Base-by-base conservation (phyloP, 2,888 invertebrate genomes). In the Orchestes rusci region DNA sequence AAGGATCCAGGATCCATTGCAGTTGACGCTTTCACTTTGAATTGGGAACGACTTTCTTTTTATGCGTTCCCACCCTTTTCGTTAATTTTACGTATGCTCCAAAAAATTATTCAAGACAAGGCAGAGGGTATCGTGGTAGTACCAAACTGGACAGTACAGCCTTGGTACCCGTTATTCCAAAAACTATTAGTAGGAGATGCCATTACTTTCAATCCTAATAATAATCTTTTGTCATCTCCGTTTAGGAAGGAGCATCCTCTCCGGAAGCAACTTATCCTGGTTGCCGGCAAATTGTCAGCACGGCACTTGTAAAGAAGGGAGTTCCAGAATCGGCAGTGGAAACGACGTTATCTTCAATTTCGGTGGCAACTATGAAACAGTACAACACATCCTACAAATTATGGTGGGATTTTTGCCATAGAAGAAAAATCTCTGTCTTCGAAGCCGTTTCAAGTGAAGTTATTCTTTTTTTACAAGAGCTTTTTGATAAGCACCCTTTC, bases 41-140 rank as follows among this genome's bases (percentile, higher is more conserved):
- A n/a, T n/a, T n/a, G n/a, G n/a, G n/a, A n/a, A n/a, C n/a, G n/a
- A n/a, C n/a, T n/a, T n/a, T n/a, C n/a, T n/a, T n/a, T n/a, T n/a
- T n/a, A n/a, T n/a, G n/a, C n/a, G n/a, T n/a, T n/a, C n/a, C n/a
- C n/a, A n/a, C n/a, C n/a, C n/a, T n/a, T n/a, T n/a, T n/a, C n/a
- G n/a, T n/a, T n/a, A n/a, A n/a, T n/a, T 18, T 38, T 57, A 19
- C 50, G 48, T 39, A 38, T 47, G 2, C 34, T 64, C 4, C 47
- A 52, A 40, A 61, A 64, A 46, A 60, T 37, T 27, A 23, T 37
- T 23, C 37, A 23, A 28, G 18, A 45, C n/a, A n/a, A n/a, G n/a
- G n/a, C n/a, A n/a, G n/a, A n/a, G n/a, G n/a, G n/a, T n/a, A n/a
- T n/a, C n/a, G 10, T 30, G 19, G 20, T 53, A 32, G 45, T 53